phyloP scores from a whole-genome alignment of 1,140 invertebrate species.

The Acromyrmex echinatior region DNA sequence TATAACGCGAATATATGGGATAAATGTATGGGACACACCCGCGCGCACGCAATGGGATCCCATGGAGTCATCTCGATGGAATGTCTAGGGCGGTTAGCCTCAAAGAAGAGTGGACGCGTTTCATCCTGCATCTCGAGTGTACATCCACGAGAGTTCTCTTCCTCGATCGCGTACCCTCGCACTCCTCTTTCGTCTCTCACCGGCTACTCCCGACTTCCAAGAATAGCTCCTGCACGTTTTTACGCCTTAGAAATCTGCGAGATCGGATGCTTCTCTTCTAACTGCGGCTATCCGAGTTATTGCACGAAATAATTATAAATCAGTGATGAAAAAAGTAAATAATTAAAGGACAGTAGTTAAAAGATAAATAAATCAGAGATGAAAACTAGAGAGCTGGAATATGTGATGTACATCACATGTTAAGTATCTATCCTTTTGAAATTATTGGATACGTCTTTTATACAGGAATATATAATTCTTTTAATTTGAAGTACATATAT shows the following conservation, averaged over 20 bases:
- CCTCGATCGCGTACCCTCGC: constrained; percentile 32
- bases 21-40: constrained; percentile 39
- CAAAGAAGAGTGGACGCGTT: constrained; percentile 77
- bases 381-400: background rate
- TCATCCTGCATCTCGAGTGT: constrained; percentile 63
- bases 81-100: constrained; percentile 79
- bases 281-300: background rate
- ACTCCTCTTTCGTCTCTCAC: constrained; percentile 60
- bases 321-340: background rate
- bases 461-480: background rate
- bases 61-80: constrained; percentile 82
- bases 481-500: background rate
- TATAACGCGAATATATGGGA: background rate
- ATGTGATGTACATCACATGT: no score
- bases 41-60: constrained; percentile 72
- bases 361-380: background rate
- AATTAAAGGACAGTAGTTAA: background rate
- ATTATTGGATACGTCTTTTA: background rate
- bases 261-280: background rate
- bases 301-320: constrained; percentile 5
- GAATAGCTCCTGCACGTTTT: constrained; percentile 52
- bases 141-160: constrained; percentile 51
- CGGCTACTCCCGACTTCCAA: constrained; percentile 39
- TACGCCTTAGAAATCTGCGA: constrained; percentile 22
- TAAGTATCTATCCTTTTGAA: background rate